Percentiles rank a stretch among this genome's conserved stretches.
Conservation (phyloP, 2,888 invertebrate genomes). For the Baronia brevicornis region DNA sequence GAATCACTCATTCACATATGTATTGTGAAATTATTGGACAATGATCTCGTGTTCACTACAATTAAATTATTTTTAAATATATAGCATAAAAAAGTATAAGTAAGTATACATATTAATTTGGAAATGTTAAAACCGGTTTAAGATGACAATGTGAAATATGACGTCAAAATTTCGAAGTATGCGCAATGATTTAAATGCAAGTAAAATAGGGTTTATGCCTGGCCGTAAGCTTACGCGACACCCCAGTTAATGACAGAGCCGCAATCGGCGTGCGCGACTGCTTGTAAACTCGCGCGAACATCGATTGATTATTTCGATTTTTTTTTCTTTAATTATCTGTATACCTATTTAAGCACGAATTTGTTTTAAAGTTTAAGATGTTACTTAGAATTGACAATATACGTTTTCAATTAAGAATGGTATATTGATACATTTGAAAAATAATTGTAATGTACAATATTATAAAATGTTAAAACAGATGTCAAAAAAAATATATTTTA, state of each 20-base stretch:
- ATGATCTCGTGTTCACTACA: background rate
- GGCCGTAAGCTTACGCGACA: conserved; percentile 27
- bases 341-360: too few species aligned
- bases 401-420: too few species aligned
- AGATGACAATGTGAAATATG: too few species aligned
- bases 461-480: too few species aligned
- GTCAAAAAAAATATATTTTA: too few species aligned
- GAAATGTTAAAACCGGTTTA: background rate
- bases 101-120: background rate
- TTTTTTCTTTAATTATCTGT: conserved; percentile 2
- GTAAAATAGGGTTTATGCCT: conserved; percentile 14
- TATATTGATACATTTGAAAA: too few species aligned
- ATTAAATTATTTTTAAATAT: background rate
- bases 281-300: conserved; percentile 8
- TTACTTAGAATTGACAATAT: too few species aligned
- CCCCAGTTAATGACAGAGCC: conserved; percentile 40
- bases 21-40: conserved; percentile 7
- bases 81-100: background rate
- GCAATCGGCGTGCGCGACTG: conserved; percentile 35
- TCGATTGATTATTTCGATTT: conserved; percentile 4
- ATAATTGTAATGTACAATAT: too few species aligned
- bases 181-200: too few species aligned
- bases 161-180: too few species aligned
- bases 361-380: too few species aligned
- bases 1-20: conserved; percentile 11